These are phyloP conservation scores for Trichogramma pretiosum DNA, from an alignment of 1,140 invertebrate species.

Conservation along the genomic window DNA sequence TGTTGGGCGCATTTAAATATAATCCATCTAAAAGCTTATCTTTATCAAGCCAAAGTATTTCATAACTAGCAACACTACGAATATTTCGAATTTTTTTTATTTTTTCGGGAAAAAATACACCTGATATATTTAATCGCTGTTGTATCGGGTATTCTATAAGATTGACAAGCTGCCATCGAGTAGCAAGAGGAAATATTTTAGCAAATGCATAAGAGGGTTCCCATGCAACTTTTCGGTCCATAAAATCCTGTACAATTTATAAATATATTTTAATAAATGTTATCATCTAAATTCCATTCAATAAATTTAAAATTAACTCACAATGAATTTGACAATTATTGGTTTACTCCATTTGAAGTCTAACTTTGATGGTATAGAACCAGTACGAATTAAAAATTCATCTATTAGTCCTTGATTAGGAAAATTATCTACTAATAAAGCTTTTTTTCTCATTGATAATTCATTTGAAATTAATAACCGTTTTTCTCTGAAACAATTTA, in stretches of 20 bases:
- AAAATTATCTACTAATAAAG: slow-evolving; percentile 55
- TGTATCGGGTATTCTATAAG: slow-evolving; percentile 26
- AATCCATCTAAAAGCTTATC: slow-evolving; percentile 48
- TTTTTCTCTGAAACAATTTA: slow-evolving; percentile 50
- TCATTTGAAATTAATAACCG: slow-evolving; percentile 57
- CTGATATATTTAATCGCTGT: slow-evolving; percentile 19
- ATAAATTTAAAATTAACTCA: slow-evolving; percentile 27
- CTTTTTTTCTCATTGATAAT: slow-evolving; percentile 58
- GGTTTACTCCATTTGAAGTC: slow-evolving; percentile 57
- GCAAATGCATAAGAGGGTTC: slow-evolving; percentile 64
- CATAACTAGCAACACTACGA: slow-evolving; percentile 57
- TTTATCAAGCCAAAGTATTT: slow-evolving; percentile 60
- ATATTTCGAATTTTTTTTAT: slow-evolving; percentile 56
- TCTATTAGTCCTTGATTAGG: slow-evolving; percentile 64
- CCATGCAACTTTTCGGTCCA: slow-evolving; percentile 60
- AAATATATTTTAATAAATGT: not conserved
- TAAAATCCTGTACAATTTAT: slow-evolving; percentile 57
- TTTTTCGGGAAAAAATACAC: slow-evolving; percentile 39
- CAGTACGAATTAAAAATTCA: slow-evolving; percentile 59
- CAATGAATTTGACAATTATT: slow-evolving; percentile 59
- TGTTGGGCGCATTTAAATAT: slow-evolving; percentile 44
- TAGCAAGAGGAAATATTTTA: slow-evolving; percentile 69
- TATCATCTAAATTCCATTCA: not conserved
- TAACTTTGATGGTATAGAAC: slow-evolving; percentile 39
- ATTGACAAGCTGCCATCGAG: slow-evolving; percentile 58